Base-by-base conservation (phyloP, 1,140 invertebrate species). In the Sycobia sp. region DNA sequence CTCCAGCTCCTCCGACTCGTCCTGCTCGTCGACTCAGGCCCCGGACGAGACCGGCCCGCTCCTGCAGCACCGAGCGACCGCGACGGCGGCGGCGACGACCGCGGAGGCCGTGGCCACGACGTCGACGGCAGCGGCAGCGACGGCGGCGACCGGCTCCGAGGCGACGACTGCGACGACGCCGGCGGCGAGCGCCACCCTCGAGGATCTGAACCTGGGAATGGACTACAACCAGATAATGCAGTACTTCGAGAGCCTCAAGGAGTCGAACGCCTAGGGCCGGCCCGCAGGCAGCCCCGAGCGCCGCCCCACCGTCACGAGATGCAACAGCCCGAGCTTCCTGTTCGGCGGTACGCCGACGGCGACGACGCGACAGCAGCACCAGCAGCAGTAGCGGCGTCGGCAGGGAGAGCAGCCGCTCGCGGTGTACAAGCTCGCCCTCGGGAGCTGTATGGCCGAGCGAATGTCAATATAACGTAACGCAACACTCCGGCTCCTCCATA, bases 151-250 rank as follows among this genome's bases (percentile, higher is more conserved):
- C 4, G 14, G n/a, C 16, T 54, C n/a, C n/a, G n/a, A n/a, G n/a
- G 23, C 29, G 29, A 36, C 27, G 44, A 22, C n/a, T 2, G 23
- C 38, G 0, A 14, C 29, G 47, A 67, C 66, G 7, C 73, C 79
- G 71, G 72, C 77, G 16, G 3, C 49, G 29, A 7, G 59, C 44
- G 13, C 50, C 62, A 87, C 86, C 44, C 81, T 93, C 59, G 91
- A 92, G 78, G 90, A 91, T 78, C 83, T 94, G 14, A 88, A 90
- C 70, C 84, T 91, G 62, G 93, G 93, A 70, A 94, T 97, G 92
- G 93, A 97, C 77, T 97, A 97, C 80, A 93, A 97, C 75, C 92
- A 97, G 84, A 92, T 98, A 75, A 94, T 96, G 91, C 91, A 95
- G 73, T 96, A 97, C 83, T 97, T 98, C 86, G 93, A 96, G 81